Percentiles rank a stretch among this genome's conserved stretches.
These are phyloP conservation scores for Sisyra nigra DNA, from an alignment of 2,888 invertebrate species.

Conservation along the genomic window DNA sequence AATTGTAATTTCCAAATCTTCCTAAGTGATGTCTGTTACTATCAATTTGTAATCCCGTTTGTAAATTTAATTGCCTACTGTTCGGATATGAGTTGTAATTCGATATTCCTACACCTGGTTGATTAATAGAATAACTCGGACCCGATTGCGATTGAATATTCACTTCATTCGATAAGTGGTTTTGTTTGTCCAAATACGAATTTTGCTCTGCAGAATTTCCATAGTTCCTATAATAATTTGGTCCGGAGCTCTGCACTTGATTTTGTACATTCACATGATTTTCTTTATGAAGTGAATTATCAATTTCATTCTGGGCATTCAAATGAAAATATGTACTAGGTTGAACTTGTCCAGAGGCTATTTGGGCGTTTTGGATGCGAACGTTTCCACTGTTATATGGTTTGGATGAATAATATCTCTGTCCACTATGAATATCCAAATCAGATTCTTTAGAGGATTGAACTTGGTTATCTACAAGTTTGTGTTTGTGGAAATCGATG, in stretches of 20 bases:
- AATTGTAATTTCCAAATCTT: neutral
- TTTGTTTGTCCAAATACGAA: constrained; percentile 1
- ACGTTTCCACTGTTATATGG: neutral
- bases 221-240: no score
- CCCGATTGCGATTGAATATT: neutral
- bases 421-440: neutral
- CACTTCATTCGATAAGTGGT: neutral
- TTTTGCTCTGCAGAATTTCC: neutral
- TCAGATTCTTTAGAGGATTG: constrained; percentile 1
- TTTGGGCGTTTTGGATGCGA: neutral
- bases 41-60: neutral
- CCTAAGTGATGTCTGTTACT: neutral
- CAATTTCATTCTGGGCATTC: neutral
- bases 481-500: neutral
- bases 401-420: neutral
- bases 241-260: no score
- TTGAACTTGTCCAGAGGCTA: neutral
- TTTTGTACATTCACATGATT: no score
- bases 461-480: neutral
- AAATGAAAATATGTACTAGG: neutral
- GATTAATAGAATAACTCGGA: no score
- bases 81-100: no score
- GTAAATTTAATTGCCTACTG: neutral
- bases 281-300: neutral
- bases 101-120: no score